Base-by-base conservation (phyloP, 2,113 vertebrate genomes). In the Nematolebias whitei region DNA sequence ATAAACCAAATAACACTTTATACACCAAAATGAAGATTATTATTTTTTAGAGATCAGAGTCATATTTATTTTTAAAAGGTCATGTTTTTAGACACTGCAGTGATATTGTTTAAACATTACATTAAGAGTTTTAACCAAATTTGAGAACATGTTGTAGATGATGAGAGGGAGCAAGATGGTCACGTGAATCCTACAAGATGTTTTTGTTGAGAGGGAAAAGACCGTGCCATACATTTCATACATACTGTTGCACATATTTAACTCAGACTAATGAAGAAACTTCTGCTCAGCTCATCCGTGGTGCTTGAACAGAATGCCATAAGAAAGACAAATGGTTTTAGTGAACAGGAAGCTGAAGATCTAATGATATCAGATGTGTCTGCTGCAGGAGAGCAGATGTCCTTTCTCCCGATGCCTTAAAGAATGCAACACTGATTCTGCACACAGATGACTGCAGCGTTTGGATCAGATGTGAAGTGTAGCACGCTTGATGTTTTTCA, bases 1-100 rank as follows among this genome's bases (percentile, higher is more conserved):
- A 43, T 49, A 85, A 80, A 90, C 88, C 88, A 91, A 89, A 86
- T 65, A 82, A 45, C 50, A 57, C 66, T 90, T 86, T 90, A 76
- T 85, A 75, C 59, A 78, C 79, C 43, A 39, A 16, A 72, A n/a
- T 63, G 83, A 48, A 78, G 60, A 73, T 68, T 56, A 72, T 84
- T 75, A 73, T 86, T 80, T 79, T 74, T 83, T 80, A 85, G 72
- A 66, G 76, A 78, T 82, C 79, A 91, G 61, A 86, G 76, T 71
- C 50, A 56, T 90, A 90, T 90, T 92, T 93, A 91, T 92, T 92
- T 90, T 91, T 85, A 69, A 84, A 70, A 85, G 35, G 49, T 63
- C 70, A 35, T 83, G 84, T 63, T 85, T 87, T 67, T 79, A 84
- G 71, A 14, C 56, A 49, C 62, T 78, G 9, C 9, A 84, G 71